Base-by-base conservation (phyloP, 2,888 invertebrate genomes). In the Sarcophaga subvicina region DNA sequence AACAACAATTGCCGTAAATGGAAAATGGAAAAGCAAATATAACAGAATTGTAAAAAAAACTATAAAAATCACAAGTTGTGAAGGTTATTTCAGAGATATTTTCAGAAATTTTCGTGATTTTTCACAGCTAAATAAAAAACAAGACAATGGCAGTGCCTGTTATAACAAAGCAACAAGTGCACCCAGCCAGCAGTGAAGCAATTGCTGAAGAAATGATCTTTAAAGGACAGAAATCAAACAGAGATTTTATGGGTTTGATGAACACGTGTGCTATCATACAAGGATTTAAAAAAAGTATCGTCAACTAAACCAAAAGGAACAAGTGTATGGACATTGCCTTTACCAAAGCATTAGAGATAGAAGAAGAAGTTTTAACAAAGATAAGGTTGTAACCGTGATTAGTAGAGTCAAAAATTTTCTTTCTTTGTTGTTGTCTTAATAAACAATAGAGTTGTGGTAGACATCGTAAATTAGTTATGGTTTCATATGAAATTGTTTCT, bases 21-120 rank as follows among this genome's bases (percentile, higher is more conserved):
- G 14, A 54, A 5, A 37, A 64, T 49, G 49, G 22, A 14, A 66
- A 59, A 67, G 59, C n/a, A 47, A 66, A 60, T 11, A 3, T 17
- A 69, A 49, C 2, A 22, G 67, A 79, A 75, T 67, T 67, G 69
- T 82, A 67, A 60, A 45, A 62, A 67, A 79, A 66, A 8, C 70
- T 77, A 69, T 59, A 71, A 80, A 86, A 77, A 80, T 83, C 80
- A 82, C 75, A 79, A 63, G 69, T 70, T 79, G 80, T 59, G 62
- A 75, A 79, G 76, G 67, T 76, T 75, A 37, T 2, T 86, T 63
- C 8, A 22, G 17, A 75, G 64, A 59, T 54, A 25, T 62, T 22
- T 62, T 20, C 3, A 59, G 59, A 59, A 59, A n/a, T 62, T 8
- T 69, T 49, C 62, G 64, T 83, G 76, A 80, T 59, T 77, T 85